Conservation (phyloP, 1,140 invertebrate species). For the Drosophila lacertosa region DNA sequence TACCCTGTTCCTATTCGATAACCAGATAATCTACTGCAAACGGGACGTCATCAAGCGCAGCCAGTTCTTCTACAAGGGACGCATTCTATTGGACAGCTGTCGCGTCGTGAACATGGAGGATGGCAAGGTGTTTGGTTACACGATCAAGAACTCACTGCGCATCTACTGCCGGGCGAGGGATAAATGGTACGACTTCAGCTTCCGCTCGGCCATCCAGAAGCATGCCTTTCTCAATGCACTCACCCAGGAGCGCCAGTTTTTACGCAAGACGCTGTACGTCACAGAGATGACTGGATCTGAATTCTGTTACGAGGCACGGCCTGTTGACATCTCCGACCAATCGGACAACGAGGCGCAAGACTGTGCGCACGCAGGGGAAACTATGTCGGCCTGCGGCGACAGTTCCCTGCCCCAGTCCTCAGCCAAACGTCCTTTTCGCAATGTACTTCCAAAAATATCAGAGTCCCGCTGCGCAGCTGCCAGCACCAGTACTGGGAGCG, state of each 20-base stretch:
- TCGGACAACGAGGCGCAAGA: conserved; percentile 72
- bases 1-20: conserved; percentile 93
- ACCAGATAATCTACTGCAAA: conserved; percentile 94
- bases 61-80: conserved; percentile 93
- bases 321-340: conserved; percentile 66
- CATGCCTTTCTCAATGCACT: conserved; percentile 76
- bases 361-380: conserved; percentile 37
- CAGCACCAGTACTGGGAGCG: conserved; percentile 37
- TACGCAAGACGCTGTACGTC: conserved; percentile 72
- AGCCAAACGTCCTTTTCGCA: conserved; percentile 60
- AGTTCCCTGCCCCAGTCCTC: conserved; percentile 74
- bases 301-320: conserved; percentile 68
- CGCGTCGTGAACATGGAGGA: conserved; percentile 90
- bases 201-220: conserved; percentile 77
- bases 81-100: conserved; percentile 90
- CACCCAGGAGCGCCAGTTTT: conserved; percentile 78
- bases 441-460: conserved; percentile 73
- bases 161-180: conserved; percentile 75
- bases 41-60: conserved; percentile 93
- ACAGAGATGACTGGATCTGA: conserved; percentile 75
- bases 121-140: conserved; percentile 86
- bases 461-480: conserved; percentile 57
- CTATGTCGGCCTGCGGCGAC: conserved; percentile 60
- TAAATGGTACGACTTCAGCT: conserved; percentile 84
- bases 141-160: conserved; percentile 77